A percentile compares a stretch with the other conserved stretches of the same genome.
phyloP scores from a whole-genome alignment of 2,113 vertebrate species.

The Halcyon malimbica region DNA sequence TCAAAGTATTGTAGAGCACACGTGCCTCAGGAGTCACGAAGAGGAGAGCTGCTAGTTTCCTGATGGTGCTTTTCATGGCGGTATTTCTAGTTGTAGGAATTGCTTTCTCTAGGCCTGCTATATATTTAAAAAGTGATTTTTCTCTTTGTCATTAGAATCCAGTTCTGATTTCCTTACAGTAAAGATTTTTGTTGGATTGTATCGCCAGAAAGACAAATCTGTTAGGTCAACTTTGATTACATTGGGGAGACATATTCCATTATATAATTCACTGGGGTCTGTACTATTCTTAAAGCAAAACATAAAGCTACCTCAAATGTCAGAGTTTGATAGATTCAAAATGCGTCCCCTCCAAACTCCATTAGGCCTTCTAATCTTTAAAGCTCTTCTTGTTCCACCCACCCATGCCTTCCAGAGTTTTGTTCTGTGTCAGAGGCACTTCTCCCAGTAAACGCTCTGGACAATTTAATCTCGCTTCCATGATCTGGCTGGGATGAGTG shows the following conservation, averaged over 20 bases:
- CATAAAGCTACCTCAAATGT: constrained; percentile 17
- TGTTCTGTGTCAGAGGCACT: not conserved
- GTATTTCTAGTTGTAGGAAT: not conserved
- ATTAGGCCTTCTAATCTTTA: not conserved
- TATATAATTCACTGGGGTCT: not conserved
- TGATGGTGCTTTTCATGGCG: accelerated
- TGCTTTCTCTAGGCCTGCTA: not conserved
- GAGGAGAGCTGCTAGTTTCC: not conserved
- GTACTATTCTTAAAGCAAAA: constrained; percentile 15
- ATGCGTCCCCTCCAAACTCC: not conserved
- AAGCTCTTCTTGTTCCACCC: not conserved
- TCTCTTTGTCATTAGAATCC: not conserved
- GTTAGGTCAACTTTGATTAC: constrained; percentile 40
- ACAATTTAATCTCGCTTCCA: not conserved
- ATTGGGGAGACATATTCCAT: not conserved
- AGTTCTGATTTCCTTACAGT: constrained; percentile 14
- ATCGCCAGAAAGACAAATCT: constrained; percentile 8
- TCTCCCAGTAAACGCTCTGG: not conserved
- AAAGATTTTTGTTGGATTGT: constrained; percentile 3
- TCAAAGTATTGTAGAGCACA: accelerated
- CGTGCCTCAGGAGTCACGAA: not conserved
- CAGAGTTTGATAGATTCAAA: constrained; percentile 30
- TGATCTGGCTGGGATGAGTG: not conserved
- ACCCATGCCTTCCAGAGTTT: not conserved
- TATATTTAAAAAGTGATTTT: not conserved